Base-by-base conservation (phyloP, 2,888 invertebrate genomes). In the Eupsilia transversa region DNA sequence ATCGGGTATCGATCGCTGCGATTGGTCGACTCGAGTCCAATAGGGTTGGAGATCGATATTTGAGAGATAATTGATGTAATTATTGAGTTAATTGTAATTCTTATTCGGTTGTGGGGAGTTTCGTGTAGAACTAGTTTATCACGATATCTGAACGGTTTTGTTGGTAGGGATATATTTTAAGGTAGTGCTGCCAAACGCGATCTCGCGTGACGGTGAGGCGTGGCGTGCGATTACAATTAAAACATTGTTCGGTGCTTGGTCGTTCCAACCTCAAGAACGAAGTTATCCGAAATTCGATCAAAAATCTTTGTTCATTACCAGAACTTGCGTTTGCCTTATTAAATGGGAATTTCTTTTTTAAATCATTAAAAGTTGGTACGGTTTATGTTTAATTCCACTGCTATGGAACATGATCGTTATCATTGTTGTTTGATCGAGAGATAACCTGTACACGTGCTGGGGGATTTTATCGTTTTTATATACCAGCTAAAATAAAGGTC, bases 171-270 rank as follows among this genome's bases (percentile, higher is more conserved):
- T 87, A 76, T 73, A 85, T 84, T 80, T 83, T 83, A 68, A 68
- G 86, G 86, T 84, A 74, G 84, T 86, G 85, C 86, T 86, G 81
- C 70, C 88, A 91, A 96, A 96, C 96, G 96, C 96, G 94, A 96
- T 94, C 93, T 96, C 89, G 96, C 96, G 96, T 96, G 96, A 93
- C 94, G 78, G 77, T 88, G 87, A 93, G 95, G 96, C 94, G 96
- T 92, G 93, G 94, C 91, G 83, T 91, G 88, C 93, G 92, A 93
- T 95, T 93, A 94, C 93, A 95, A 95, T 94, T 96, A 96, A 94
- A 96, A 96, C 94, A 94, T 93, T 92, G 94, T 92, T 88, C 87
- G 77, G 72, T 83, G 89, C 85, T 87, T 74, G 84, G 72, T 74
- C 73, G 82, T 84, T 86, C 84, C 84, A 80, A 87, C 78, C 82